Conservation (phyloP, 1,140 invertebrate species). For the Saccostrea echinata region DNA sequence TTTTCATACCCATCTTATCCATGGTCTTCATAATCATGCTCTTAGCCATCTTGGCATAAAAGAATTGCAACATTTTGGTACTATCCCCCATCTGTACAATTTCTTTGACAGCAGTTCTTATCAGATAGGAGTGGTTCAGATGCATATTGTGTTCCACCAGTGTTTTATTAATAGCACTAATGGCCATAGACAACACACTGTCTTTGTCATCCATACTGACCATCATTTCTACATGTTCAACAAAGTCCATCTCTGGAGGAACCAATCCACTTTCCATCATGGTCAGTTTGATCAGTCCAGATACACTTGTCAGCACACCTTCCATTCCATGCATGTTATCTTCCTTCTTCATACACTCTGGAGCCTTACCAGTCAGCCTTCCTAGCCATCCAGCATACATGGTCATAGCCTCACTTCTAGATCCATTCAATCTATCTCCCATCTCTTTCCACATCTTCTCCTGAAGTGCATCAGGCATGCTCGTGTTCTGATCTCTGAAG, state of each 20-base stretch:
- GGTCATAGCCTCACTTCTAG: neutral
- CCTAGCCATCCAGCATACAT: slow-evolving; percentile 8
- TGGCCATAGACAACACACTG: slow-evolving; percentile 1
- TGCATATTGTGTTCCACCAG: neutral
- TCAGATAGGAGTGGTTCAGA: neutral
- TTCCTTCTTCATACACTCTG: neutral
- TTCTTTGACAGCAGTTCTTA: slow-evolving; percentile 19
- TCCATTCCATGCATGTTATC: slow-evolving; percentile 20
- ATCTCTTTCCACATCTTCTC: neutral
- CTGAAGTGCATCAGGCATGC: neutral
- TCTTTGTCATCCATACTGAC: neutral
- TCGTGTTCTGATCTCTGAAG: slow-evolving; percentile 16
- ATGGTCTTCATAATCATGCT: neutral
- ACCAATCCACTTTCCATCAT: slow-evolving; percentile 13
- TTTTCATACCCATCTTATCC: slow-evolving; percentile 13
- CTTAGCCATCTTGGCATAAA: slow-evolving; percentile 29
- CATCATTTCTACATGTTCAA: slow-evolving; percentile 15
- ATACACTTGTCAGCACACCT: slow-evolving; percentile 2
- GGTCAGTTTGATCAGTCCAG: slow-evolving; percentile 5
- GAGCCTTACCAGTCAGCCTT: neutral
- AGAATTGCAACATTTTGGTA: slow-evolving; percentile 41
- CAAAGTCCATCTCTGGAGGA: neutral
- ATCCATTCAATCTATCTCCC: neutral
- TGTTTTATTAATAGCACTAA: slow-evolving; percentile 10
- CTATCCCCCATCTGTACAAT: slow-evolving; percentile 1